These are phyloP conservation scores for Idaea biselata DNA, from an alignment of 2,888 invertebrate species.

Conservation along the genomic window DNA sequence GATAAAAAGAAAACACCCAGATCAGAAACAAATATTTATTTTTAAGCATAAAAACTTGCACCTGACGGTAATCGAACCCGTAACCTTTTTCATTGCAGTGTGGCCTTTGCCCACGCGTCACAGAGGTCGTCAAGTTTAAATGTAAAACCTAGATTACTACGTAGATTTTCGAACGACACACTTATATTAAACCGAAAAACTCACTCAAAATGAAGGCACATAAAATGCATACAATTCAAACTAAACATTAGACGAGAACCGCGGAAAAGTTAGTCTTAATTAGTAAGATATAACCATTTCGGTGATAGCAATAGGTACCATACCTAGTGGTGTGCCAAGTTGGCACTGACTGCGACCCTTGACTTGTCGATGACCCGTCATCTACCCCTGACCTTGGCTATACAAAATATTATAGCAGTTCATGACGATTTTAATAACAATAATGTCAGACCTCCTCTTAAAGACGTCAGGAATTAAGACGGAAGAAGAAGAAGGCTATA, in stretches of 20 bases:
- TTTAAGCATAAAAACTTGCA: too few relatives aligned
- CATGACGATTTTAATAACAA: background rate
- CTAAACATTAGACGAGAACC: slow-evolving; percentile 13
- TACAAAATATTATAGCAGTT: background rate
- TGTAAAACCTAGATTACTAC: too few relatives aligned
- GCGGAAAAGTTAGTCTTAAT: slow-evolving; percentile 24
- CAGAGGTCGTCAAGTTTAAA: too few relatives aligned
- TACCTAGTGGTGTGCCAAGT: slow-evolving; percentile 25
- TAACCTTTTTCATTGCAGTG: too few relatives aligned
- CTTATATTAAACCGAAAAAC: background rate
- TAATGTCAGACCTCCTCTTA: too few relatives aligned
- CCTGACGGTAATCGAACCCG: too few relatives aligned
- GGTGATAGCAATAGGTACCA: slow-evolving; percentile 8
- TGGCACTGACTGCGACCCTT: slow-evolving; percentile 22
- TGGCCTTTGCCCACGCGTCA: too few relatives aligned
- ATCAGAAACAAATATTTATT: too few relatives aligned
- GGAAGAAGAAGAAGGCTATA: too few relatives aligned
- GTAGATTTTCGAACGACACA: background rate
- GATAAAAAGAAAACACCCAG: too few relatives aligned
- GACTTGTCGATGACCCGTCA: slow-evolving; percentile 15
- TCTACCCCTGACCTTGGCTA: slow-evolving; percentile 12
- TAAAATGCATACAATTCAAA: slow-evolving; percentile 26
- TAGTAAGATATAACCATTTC: slow-evolving; percentile 26
- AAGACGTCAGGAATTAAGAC: too few relatives aligned
- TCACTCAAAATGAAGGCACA: slow-evolving; percentile 20